These are phyloP conservation scores for Achatina immaculata DNA, from an alignment of 1,140 invertebrate genomes.

Conservation along the genomic window DNA sequence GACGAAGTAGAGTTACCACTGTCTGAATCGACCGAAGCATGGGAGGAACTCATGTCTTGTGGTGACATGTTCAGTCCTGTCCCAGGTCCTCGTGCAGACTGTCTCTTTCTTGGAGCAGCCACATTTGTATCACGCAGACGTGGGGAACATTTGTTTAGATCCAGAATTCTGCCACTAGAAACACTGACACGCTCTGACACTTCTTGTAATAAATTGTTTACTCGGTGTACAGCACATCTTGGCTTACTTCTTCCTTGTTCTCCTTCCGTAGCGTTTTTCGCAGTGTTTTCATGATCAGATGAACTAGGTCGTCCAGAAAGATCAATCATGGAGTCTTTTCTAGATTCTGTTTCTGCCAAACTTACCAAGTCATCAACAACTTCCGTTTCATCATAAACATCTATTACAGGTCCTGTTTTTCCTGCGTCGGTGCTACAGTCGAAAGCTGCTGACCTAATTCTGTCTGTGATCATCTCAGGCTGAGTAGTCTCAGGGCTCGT, in stretches of 20 bases:
- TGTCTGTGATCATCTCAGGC: neutral
- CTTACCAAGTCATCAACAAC: neutral
- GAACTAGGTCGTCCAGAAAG: neutral
- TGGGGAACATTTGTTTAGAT: neutral
- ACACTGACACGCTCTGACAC: slow-evolving; percentile 2
- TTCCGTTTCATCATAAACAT: neutral
- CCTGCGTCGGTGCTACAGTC: neutral
- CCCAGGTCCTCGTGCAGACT: neutral
- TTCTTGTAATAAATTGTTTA: slow-evolving; percentile 22
- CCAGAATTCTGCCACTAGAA: slow-evolving; percentile 13
- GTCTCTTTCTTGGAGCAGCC: neutral
- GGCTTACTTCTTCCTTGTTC: neutral
- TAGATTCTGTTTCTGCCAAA: neutral
- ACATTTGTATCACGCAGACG: neutral
- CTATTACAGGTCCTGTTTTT: neutral
- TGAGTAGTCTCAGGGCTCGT: neutral
- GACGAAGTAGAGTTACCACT: no score
- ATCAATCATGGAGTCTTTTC: neutral
- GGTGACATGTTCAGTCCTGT: no score
- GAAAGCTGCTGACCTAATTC: no score
- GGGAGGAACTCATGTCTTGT: no score
- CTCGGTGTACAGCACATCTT: neutral
- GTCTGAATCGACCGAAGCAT: no score
- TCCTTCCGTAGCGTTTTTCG: neutral
- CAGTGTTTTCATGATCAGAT: neutral